Evolutionary conservation across 2,888 invertebrate species (phyloP).

Genomic region (Agrilus cyanescens): DNA sequence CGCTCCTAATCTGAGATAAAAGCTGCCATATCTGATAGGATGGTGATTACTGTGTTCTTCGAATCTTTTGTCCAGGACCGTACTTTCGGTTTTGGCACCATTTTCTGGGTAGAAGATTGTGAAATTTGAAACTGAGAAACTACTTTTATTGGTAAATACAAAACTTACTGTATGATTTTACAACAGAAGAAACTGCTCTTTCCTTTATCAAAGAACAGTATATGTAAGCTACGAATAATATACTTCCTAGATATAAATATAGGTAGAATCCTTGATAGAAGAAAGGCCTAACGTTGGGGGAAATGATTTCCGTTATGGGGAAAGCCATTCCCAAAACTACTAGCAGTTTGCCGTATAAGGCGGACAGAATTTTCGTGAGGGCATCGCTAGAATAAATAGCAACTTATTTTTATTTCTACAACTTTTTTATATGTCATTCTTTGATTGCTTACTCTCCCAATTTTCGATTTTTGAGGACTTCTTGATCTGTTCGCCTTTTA

Average conservation of each 20-base stretch:
- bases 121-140: neutral
- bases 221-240: slow-evolving; percentile 63
- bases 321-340: slow-evolving; percentile 76
- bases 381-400: slow-evolving; percentile 44
- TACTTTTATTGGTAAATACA: slow-evolving; percentile 12
- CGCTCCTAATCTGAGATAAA: slow-evolving; percentile 75
- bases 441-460: slow-evolving; percentile 36
- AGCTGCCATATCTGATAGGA: slow-evolving; percentile 64
- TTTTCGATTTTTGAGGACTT: slow-evolving; percentile 30
- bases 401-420: neutral
- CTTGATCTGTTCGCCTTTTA: slow-evolving; percentile 19
- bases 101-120: slow-evolving; percentile 1
- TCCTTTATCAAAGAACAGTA: slow-evolving; percentile 54
- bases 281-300: slow-evolving; percentile 58
- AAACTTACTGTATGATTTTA: slow-evolving; percentile 31
- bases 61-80: neutral
- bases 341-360: slow-evolving; percentile 73
- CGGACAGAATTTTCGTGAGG: slow-evolving; percentile 61
- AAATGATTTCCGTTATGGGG: slow-evolving; percentile 77
- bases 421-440: slow-evolving; percentile 6
- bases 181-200: slow-evolving; percentile 29
- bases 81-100: too few relatives aligned
- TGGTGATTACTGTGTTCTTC: slow-evolving; percentile 18
- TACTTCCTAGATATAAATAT: slow-evolving; percentile 66
- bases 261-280: slow-evolving; percentile 78